Conservation (phyloP, 1,140 invertebrate genomes). For the Calephelis virginiensis region DNA sequence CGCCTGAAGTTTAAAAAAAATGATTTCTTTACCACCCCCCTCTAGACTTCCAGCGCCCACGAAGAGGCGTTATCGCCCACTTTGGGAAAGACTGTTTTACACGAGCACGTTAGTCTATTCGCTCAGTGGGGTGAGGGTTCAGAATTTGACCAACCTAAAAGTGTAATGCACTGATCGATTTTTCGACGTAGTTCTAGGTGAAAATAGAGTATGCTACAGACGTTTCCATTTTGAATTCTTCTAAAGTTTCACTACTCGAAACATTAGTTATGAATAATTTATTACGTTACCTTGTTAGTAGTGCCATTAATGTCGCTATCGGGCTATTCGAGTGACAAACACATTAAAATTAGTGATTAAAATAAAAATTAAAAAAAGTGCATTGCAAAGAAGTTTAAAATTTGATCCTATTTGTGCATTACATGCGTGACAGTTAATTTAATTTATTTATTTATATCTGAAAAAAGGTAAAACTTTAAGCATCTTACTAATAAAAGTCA, state of each 20-base stretch:
- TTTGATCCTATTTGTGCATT: constrained; percentile 14
- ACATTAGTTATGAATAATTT: constrained; percentile 42
- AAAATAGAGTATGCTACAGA: constrained; percentile 2
- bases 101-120: no score
- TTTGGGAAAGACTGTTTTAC: no score
- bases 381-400: constrained; percentile 15
- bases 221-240: background rate
- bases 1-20: no score
- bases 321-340: constrained; percentile 83
- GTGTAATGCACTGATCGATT: no score
- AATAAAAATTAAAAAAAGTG: constrained; percentile 42
- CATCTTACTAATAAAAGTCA: background rate
- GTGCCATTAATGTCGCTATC: constrained; percentile 91
- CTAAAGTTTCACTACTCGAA: constrained; percentile 38
- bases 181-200: constrained; percentile 6
- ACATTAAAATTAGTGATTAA: constrained; percentile 69
- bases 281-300: constrained; percentile 90
- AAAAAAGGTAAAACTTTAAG: background rate
- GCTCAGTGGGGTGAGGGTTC: no score
- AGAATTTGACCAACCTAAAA: no score
- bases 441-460: background rate
- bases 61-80: no score
- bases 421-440: constrained; percentile 11
- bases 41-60: no score
- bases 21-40: no score